Conservation (phyloP, 1,140 invertebrate genomes). For the Ostrea denselamellosa region DNA sequence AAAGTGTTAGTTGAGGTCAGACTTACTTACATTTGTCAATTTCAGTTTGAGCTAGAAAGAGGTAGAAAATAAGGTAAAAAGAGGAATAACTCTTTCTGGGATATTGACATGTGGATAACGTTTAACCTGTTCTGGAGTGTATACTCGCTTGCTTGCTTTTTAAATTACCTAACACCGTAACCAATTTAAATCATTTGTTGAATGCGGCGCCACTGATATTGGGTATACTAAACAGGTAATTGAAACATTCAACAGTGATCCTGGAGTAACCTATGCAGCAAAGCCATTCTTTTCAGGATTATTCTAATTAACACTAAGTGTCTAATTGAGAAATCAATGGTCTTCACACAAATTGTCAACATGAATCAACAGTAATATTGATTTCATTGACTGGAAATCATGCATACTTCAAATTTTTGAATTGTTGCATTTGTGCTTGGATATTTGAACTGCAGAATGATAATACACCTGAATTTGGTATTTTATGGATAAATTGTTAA, state of each 20-base stretch:
- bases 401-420: not conserved
- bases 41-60: conserved; percentile 32
- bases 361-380: not conserved
- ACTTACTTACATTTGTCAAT: conserved; percentile 33
- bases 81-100: conserved; percentile 3
- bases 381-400: not conserved
- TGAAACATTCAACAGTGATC: not conserved
- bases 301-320: not conserved
- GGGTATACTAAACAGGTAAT: not conserved
- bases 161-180: not conserved
- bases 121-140: not conserved
- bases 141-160: not conserved
- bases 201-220: not conserved
- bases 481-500: no score
- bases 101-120: not conserved
- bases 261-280: not conserved
- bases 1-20: conserved; percentile 4
- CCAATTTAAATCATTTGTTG: conserved; percentile 7
- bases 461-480: not conserved
- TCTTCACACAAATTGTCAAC: not conserved
- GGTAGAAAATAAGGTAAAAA: not conserved
- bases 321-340: not conserved
- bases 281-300: not conserved
- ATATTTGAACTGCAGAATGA: not conserved
- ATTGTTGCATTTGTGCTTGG: not conserved